A percentile compares a stretch with the other conserved stretches of the same genome.
These are phyloP conservation scores for Dascillus cervinus DNA, from an alignment of 2,888 invertebrate genomes.

Conservation along the genomic window DNA sequence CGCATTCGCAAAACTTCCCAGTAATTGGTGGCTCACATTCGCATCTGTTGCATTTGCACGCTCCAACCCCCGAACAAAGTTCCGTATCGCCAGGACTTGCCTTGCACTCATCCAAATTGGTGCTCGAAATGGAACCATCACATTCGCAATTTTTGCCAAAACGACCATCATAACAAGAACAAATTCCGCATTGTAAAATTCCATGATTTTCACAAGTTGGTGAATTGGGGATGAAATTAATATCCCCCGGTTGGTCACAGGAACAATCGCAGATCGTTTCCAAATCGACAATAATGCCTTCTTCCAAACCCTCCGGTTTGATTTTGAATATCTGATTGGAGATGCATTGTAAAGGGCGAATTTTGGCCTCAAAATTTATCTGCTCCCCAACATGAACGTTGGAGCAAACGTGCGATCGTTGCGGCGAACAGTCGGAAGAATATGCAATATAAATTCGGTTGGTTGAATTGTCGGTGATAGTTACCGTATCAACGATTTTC, in stretches of 20 bases:
- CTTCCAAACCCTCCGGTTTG: conserved; percentile 64
- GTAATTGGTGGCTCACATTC: conserved; percentile 46
- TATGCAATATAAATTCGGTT: conserved; percentile 51
- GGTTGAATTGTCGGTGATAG: conserved; percentile 39
- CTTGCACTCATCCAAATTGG: conserved; percentile 30
- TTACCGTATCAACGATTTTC: conserved; percentile 45
- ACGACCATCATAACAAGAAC: conserved; percentile 47
- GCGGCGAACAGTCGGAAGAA: conserved; percentile 41
- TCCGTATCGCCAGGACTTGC: conserved; percentile 25
- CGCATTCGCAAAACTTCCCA: conserved; percentile 70
- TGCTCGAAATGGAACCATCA: conserved; percentile 32
- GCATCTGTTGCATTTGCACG: conserved; percentile 56
- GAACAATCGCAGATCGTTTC: conserved; percentile 65
- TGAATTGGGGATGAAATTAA: conserved; percentile 37
- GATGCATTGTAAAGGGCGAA: conserved; percentile 52
- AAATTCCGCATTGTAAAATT: conserved; percentile 44
- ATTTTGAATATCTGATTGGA: conserved; percentile 50
- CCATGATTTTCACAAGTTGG: conserved; percentile 32
- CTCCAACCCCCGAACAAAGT: conserved; percentile 53
- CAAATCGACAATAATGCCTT: conserved; percentile 59
- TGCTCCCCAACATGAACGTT: conserved; percentile 53
- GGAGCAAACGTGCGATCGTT: conserved; percentile 50
- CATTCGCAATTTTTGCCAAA: conserved; percentile 54
- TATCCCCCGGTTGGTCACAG: conserved; percentile 52
- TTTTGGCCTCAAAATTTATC: conserved; percentile 47